A percentile compares a stretch with the other conserved stretches of the same genome.
phyloP scores from a whole-genome alignment of 2,797 vertebrate genomes.

The Anguilla pacifica region DNA sequence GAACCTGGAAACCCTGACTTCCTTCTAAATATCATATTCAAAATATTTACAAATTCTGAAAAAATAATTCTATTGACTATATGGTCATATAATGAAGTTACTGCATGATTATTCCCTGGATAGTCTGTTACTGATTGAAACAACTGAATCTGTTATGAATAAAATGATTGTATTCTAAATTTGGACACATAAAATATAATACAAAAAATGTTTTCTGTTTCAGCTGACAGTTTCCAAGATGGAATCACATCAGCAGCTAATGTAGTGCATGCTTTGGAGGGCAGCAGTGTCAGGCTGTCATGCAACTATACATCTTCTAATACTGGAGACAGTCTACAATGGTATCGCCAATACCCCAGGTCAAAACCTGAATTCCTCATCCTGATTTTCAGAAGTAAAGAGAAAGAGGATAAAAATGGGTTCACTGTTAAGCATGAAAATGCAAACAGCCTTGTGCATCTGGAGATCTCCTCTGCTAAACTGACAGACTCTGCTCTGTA shows the following conservation, averaged over 20 bases:
- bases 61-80: background rate
- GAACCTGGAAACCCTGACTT: no score
- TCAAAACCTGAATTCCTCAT: constrained; percentile 22
- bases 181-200: background rate
- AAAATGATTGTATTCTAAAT: no score
- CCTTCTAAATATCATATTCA: no score
- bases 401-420: background rate
- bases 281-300: constrained; percentile 20
- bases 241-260: constrained; percentile 25
- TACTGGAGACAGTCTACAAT: constrained; percentile 13
- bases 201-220: background rate
- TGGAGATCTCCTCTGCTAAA: constrained; percentile 34
- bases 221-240: constrained; percentile 15
- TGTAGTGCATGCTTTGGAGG: constrained; percentile 7
- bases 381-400: background rate
- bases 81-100: background rate
- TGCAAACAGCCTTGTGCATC: background rate
- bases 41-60: no score
- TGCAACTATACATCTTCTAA: constrained; percentile 21
- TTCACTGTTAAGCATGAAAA: constrained; percentile 15
- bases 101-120: background rate
- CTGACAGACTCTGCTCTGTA: constrained; percentile 36
- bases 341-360: constrained; percentile 36
- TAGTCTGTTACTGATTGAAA: no score
- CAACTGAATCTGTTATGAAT: no score